Base-by-base conservation (phyloP, 2,113 vertebrate genomes). In the Sphaerodactylus townsendi region DNA sequence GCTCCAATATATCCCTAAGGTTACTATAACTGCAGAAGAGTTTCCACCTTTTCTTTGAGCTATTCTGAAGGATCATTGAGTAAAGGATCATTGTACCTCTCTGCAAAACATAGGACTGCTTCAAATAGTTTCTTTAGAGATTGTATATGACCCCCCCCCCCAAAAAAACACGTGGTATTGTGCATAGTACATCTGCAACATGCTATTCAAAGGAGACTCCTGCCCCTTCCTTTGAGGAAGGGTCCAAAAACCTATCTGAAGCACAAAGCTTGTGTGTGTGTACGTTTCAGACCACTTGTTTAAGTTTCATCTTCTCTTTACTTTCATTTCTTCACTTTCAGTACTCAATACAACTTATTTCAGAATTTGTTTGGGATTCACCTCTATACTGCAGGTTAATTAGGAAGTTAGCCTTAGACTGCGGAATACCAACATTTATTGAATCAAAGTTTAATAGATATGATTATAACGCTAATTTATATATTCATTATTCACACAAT, bases 361-460 rank as follows among this genome's bases (percentile, higher is more conserved):
- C 23, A 83, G 75, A 80, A 70, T 91, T 85, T 89, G 85, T 65
- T 93, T 90, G 87, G 74, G 81, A 89, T 81, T 89, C 65, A 89
- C 84, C 82, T 50, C 77, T 91, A 48, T 86, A 83, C 85, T 73
- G 86, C 79, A 92, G 82, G 85, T 93, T 92, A 94, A 92, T 93
- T 92, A 90, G 10, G 5, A 91, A 92, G 90, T 69, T 75, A 73
- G 62, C 62, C 75, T 86, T 88, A 87, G 89, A 90, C 84, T 88
- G n/a, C 77, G 72, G 74, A 68, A 81, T 92, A 87, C 86, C 86
- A 89, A 92, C 82, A 84, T 86, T 92, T 88, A 85, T 14, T 87
- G 69, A 90, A 89, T 85, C 84, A 90, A 86, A 93, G 91, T 89
- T 93, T 93, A 93, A 94, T 88, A 91, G 89, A 89, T 90, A 78